Evolutionary conservation across 1,140 invertebrate species (phyloP).

Genomic region (Hestina assimilis): DNA sequence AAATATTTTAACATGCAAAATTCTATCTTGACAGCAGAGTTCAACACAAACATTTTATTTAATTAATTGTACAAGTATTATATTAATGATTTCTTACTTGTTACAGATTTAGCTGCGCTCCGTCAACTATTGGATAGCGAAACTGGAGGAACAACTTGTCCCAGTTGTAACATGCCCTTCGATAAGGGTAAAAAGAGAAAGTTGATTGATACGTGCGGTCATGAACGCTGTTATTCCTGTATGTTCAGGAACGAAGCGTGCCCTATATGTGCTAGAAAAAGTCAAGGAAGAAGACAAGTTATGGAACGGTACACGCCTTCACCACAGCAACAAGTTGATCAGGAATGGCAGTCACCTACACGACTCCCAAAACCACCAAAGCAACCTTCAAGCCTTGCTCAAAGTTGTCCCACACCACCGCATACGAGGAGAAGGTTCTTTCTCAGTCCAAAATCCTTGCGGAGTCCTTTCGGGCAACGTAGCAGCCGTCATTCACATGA

Average conservation of each 20-base stretch:
- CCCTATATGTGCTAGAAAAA: constrained; percentile 86
- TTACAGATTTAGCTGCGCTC: constrained; percentile 72
- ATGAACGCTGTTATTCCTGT: constrained; percentile 95
- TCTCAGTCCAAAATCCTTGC: constrained; percentile 86
- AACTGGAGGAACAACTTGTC: constrained; percentile 83
- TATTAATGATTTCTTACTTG: constrained; percentile 11
- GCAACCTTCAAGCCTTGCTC: constrained; percentile 73
- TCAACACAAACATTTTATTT: neutral
- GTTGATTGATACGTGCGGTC: constrained; percentile 95
- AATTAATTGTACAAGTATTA: neutral
- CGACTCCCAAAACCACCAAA: constrained; percentile 70
- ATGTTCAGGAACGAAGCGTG: constrained; percentile 94
- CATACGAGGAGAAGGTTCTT: constrained; percentile 88
- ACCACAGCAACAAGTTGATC: constrained; percentile 66
- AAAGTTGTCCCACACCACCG: constrained; percentile 88
- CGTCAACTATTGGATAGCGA: constrained; percentile 71
- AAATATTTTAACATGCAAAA: constrained; percentile 22
- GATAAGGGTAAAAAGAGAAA: constrained; percentile 96
- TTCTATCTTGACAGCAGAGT: neutral
- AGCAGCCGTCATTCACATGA: constrained; percentile 68
- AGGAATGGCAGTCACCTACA: constrained; percentile 65
- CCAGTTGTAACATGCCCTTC: constrained; percentile 93
- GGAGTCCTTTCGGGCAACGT: constrained; percentile 83
- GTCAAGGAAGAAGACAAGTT: constrained; percentile 47
- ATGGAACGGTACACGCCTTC: constrained; percentile 75